phyloP scores from a whole-genome alignment of 2,113 vertebrate species.

The Planiliza haematocheilus region DNA sequence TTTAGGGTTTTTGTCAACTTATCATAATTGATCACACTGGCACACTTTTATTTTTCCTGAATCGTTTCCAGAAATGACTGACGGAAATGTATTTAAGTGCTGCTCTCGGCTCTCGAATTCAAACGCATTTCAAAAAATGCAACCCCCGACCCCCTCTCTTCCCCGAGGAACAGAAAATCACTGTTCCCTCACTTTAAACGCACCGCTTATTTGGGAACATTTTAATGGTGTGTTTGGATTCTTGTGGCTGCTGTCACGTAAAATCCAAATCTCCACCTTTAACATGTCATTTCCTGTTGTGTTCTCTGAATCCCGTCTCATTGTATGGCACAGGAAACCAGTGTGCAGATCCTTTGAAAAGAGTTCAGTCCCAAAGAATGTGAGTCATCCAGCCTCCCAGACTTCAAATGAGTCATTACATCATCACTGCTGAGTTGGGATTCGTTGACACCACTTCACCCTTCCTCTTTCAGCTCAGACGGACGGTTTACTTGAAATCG shows the following conservation, averaged over 20 bases:
- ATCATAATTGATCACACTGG: not conserved
- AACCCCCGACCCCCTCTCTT: not conserved
- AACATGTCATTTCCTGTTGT: constrained; percentile 70
- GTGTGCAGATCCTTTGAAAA: constrained; percentile 49
- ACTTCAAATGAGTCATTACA: constrained; percentile 64
- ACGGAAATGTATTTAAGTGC: not conserved
- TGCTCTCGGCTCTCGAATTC: not conserved
- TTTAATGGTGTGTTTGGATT: constrained; percentile 35
- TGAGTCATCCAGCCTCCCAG: constrained; percentile 49
- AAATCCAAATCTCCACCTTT: constrained; percentile 37
- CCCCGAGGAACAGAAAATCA: not conserved
- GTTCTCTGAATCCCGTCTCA: constrained; percentile 30
- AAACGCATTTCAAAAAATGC: not conserved
- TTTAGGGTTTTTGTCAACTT: not conserved
- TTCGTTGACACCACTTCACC: constrained; percentile 53
- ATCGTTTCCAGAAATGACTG: not conserved
- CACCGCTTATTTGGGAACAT: constrained; percentile 17
- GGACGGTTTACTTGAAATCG: constrained; percentile 46
- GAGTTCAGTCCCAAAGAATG: constrained; percentile 67
- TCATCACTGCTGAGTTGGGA: constrained; percentile 68
- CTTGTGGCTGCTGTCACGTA: constrained; percentile 34
- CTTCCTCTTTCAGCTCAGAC: constrained; percentile 58
- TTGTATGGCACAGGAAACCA: constrained; percentile 72
- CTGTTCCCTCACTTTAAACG: not conserved
- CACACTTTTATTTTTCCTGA: not conserved